Base-by-base conservation (phyloP, 2,797 vertebrate genomes). In the Dipus sagitta region DNA sequence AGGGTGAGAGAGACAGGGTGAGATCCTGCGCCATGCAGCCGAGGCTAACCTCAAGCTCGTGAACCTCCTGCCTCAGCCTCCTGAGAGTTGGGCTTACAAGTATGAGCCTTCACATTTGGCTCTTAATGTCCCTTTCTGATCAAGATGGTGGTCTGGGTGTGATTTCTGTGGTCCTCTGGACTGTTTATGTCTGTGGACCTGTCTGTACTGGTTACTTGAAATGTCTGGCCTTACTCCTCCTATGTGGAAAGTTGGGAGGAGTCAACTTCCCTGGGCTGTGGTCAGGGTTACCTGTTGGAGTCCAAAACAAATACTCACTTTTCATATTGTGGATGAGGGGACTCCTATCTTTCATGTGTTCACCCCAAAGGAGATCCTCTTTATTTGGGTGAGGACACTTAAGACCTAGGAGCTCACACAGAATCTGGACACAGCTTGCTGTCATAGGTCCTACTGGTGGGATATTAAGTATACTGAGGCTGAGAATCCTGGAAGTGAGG, bases 391-490 rank as follows among this genome's bases (percentile, higher is more conserved):
- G 58, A 75, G 52, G 76, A 42, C 70, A 17, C 11, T 7, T 2
- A 47, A 24, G 26, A 67, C 11, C 72, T 38, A 24, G 68, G 9
- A 67, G 26, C 26, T 72, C 74, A 62, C 47, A 18, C 6, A 14
- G 9, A 54, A 86, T 72, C 54, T 38, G 14, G 81, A 89, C 24
- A 68, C 65, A 47, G 72, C 84, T 87, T 47, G 15, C 23, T 76
- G 32, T 64, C 70, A 77, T 47, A 90, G 70, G 80, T 42, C 87
- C 76, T 11, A 5, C 13, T 65, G 12, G 0, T 5, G 72, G 38
- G 72, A 76, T n/a, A 13, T n/a, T 70, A n/a, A 81, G 78, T 90
- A 92, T 94, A 95, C 91, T 65, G 60, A 94, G 94, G 88, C 81
- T 32, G 26, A 67, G 54, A 65, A n/a, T 84, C 42, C 70, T 52